Evolutionary conservation across 1,140 invertebrate species (phyloP).

Genomic region (Diorhabda sublineata): DNA sequence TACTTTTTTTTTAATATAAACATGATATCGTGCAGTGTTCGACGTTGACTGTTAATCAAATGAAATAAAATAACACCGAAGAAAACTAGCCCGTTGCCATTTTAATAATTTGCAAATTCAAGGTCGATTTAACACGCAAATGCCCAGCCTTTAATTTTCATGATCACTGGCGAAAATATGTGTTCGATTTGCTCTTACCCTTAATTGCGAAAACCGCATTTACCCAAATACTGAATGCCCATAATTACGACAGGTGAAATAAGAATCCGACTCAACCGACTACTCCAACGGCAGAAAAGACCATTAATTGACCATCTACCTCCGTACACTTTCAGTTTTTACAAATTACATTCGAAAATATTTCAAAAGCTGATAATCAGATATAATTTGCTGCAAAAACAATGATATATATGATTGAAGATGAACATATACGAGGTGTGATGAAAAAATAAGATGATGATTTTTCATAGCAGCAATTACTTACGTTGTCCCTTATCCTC

Average conservation of each 20-base stretch:
- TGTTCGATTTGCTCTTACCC: background rate
- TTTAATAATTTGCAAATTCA: background rate
- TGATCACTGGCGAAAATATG: background rate
- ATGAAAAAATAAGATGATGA: no score
- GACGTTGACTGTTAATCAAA: background rate
- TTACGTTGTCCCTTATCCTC: no score
- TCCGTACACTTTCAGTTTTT: background rate
- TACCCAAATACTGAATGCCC: background rate
- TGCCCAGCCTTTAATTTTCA: background rate
- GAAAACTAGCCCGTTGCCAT: background rate
- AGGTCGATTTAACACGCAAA: background rate
- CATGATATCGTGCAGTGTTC: no score
- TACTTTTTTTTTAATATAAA: no score
- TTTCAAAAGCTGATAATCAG: background rate
- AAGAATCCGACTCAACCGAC: background rate
- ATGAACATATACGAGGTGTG: no score
- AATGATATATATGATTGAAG: no score
- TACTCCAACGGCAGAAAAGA: background rate
- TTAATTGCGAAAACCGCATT: slow-evolving; percentile 2
- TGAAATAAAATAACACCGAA: background rate
- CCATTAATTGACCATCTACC: background rate
- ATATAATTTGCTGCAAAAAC: no score
- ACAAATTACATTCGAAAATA: background rate
- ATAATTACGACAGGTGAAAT: background rate
- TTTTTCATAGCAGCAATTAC: no score